Evolutionary conservation across 1,140 invertebrate species (phyloP).

Genomic region (Drosophila bifasciata): DNA sequence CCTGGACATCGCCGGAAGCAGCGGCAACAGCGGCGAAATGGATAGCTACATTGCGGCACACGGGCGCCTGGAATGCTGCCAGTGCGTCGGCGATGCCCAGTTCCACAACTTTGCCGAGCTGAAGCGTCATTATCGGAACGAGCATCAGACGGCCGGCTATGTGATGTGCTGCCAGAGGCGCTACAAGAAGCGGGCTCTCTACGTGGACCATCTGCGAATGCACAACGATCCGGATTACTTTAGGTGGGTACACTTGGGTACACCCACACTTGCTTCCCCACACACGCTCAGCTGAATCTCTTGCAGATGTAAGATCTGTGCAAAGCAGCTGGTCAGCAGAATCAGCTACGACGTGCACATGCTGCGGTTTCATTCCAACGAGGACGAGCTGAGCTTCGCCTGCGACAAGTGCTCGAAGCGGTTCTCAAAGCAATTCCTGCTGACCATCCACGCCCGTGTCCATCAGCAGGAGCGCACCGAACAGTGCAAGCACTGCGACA

Average conservation of each 20-base stretch:
- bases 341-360: slow-evolving; percentile 53
- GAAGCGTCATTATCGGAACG: slow-evolving; percentile 41
- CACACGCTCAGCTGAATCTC: not conserved
- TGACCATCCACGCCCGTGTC: slow-evolving; percentile 47
- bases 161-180: slow-evolving; percentile 57
- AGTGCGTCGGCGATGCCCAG: slow-evolving; percentile 19
- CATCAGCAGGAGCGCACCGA: slow-evolving; percentile 54
- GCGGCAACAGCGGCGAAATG: slow-evolving; percentile 31
- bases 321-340: slow-evolving; percentile 50
- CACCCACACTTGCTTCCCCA: not conserved
- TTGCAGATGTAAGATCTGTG: slow-evolving; percentile 43
- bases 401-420: slow-evolving; percentile 57
- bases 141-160: slow-evolving; percentile 49
- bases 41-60: slow-evolving; percentile 37
- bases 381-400: slow-evolving; percentile 47
- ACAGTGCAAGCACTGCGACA: slow-evolving; percentile 51
- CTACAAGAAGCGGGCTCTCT: slow-evolving; percentile 54
- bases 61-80: slow-evolving; percentile 37
- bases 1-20: slow-evolving; percentile 8
- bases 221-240: slow-evolving; percentile 62
- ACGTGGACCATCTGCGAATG: slow-evolving; percentile 60
- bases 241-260: slow-evolving; percentile 12
- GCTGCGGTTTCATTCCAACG: slow-evolving; percentile 52
- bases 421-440: slow-evolving; percentile 51
- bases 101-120: slow-evolving; percentile 41